A percentile compares a stretch with the other conserved stretches of the same genome.
These are phyloP conservation scores for Eueremaeus valkanovi DNA, from an alignment of 2,888 invertebrate species.

Conservation along the genomic window DNA sequence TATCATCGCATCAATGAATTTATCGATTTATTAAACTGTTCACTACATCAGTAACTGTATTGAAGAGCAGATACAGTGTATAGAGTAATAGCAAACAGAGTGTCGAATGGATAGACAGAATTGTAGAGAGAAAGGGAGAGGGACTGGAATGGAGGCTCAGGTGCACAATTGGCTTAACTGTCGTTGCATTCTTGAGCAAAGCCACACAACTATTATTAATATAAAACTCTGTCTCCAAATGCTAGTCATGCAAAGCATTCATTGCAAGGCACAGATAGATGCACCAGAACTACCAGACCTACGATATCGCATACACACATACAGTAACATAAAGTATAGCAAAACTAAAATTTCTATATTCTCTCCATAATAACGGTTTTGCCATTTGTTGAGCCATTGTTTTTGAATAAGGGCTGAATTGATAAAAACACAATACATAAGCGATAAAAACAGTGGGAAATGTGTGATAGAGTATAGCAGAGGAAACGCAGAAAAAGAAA, in stretches of 20 bases:
- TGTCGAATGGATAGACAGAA: neutral
- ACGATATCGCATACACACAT: no score
- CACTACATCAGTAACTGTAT: no score
- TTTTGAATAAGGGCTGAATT: neutral
- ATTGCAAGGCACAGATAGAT: neutral
- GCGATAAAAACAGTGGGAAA: neutral
- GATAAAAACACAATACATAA: neutral
- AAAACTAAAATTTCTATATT: neutral
- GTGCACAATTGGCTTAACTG: slow-evolving; percentile 30
- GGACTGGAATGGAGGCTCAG: slow-evolving; percentile 13
- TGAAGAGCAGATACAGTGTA: neutral
- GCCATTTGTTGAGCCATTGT: slow-evolving; percentile 20
- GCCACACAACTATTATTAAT: slow-evolving; percentile 31
- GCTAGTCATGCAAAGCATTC: slow-evolving; percentile 22
- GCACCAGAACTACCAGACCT: neutral
- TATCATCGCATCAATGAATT: slow-evolving; percentile 21
- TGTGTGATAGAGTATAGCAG: neutral
- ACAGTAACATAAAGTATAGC: neutral
- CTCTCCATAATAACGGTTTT: slow-evolving; percentile 4
- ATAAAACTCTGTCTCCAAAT: slow-evolving; percentile 12
- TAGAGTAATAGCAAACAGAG: neutral
- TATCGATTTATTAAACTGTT: slow-evolving; percentile 11
- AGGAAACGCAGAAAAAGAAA: neutral
- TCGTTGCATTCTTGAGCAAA: slow-evolving; percentile 6
- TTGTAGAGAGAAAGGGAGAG: neutral